Evolutionary conservation across 2,888 invertebrate species (phyloP).

Genomic region (Mylabris sibirica): DNA sequence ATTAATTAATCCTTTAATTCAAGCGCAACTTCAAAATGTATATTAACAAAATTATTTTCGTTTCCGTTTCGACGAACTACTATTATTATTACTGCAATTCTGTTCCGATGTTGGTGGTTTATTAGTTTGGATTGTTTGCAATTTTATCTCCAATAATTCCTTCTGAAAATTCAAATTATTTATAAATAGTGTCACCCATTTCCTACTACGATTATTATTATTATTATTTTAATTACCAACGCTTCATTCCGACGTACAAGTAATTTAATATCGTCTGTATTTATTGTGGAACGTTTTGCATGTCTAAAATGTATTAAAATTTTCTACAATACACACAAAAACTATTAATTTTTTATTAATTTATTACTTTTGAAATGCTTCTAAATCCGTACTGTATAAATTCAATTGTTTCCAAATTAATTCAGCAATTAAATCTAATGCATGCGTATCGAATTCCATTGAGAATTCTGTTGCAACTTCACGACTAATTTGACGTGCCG

Average conservation of each 20-base stretch:
- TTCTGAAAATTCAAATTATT: conserved; percentile 41
- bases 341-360: neutral
- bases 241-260: conserved; percentile 68
- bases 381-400: conserved; percentile 68
- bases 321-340: conserved; percentile 12
- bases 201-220: neutral
- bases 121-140: conserved; percentile 35
- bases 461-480: conserved; percentile 65
- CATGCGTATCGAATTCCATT: conserved; percentile 64
- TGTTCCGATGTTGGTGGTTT: conserved; percentile 32
- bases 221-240: conserved; percentile 62
- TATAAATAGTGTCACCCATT: neutral
- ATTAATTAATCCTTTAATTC: neutral
- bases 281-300: conserved; percentile 69
- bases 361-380: conserved; percentile 71
- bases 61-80: conserved; percentile 16
- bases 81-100: too few relatives aligned
- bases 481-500: conserved; percentile 65
- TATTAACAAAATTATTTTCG: conserved; percentile 4
- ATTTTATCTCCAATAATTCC: conserved; percentile 44
- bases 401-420: conserved; percentile 67
- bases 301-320: conserved; percentile 62
- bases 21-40: neutral
- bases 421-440: conserved; percentile 69
- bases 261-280: conserved; percentile 71